These are phyloP conservation scores for Caranx melampygus DNA, from an alignment of 2,113 vertebrate species.

Conservation along the genomic window DNA sequence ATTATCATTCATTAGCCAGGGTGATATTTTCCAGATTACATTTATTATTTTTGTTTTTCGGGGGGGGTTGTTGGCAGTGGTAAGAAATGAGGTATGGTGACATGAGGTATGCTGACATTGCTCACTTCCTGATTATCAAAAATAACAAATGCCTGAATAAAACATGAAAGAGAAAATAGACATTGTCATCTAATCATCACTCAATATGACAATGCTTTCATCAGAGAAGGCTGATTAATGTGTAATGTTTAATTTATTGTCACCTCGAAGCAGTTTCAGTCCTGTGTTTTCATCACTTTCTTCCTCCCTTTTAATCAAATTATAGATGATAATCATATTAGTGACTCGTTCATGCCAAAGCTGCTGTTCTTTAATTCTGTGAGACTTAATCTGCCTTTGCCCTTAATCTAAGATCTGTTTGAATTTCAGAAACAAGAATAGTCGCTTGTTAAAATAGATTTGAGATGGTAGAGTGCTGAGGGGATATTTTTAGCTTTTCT, in stretches of 20 bases:
- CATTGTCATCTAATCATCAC: slow-evolving; percentile 24
- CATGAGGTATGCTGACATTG: not conserved
- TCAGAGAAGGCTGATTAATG: slow-evolving; percentile 53
- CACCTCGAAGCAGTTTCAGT: slow-evolving; percentile 58
- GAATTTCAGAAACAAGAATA: slow-evolving; percentile 59
- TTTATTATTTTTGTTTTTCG: no score
- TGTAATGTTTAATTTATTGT: slow-evolving; percentile 60
- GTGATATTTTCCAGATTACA: no score
- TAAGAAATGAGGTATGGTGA: not conserved
- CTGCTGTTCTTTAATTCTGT: slow-evolving; percentile 58
- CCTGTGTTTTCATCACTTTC: slow-evolving; percentile 60
- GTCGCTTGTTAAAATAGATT: slow-evolving; percentile 61
- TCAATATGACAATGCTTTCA: slow-evolving; percentile 37
- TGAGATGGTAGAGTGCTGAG: slow-evolving; percentile 24
- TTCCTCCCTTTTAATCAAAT: slow-evolving; percentile 72
- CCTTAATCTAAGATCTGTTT: slow-evolving; percentile 75
- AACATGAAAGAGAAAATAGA: not conserved
- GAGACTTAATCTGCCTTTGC: slow-evolving; percentile 67
- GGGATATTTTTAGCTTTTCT: slow-evolving; percentile 55
- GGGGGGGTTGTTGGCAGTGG: not conserved
- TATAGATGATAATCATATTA: slow-evolving; percentile 74
- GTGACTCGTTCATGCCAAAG: slow-evolving; percentile 38
- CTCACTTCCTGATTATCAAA: not conserved
- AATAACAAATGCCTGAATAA: slow-evolving; percentile 22
- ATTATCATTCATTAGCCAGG: not conserved